Percentiles rank a stretch among this genome's conserved stretches.
phyloP scores from a whole-genome alignment of 2,797 vertebrate genomes.

The Epinephelus coioides region DNA sequence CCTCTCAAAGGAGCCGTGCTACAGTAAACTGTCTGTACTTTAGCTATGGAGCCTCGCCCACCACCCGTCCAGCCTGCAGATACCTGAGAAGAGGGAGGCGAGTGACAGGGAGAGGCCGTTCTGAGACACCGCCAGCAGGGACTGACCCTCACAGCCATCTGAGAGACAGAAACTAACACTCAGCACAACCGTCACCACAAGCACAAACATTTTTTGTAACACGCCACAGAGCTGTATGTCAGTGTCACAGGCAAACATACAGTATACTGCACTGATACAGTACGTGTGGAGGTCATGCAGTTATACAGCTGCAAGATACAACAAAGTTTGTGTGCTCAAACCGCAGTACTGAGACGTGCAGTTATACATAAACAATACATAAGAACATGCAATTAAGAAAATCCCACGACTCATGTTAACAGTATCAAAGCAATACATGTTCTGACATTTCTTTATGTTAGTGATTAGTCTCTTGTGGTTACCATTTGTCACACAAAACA shows the following conservation, averaged over 20 bases:
- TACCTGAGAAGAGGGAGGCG: conserved; percentile 97
- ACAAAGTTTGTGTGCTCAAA: neutral
- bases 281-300: conserved; percentile 31
- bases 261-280: neutral
- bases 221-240: conserved; percentile 24
- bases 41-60: conserved; percentile 47
- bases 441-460: conserved; percentile 13
- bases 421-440: conserved; percentile 20
- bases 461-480: conserved; percentile 19
- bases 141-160: conserved; percentile 95
- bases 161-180: conserved; percentile 90
- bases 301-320: conserved; percentile 10
- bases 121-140: conserved; percentile 94
- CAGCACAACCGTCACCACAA: conserved; percentile 69
- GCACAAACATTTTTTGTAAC: conserved; percentile 58
- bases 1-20: conserved; percentile 21
- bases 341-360: conserved; percentile 1
- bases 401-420: conserved; percentile 26
- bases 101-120: conserved; percentile 93
- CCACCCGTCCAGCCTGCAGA: conserved; percentile 56
- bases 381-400: conserved; percentile 14
- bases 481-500: conserved; percentile 4
- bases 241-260: conserved; percentile 17
- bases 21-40: conserved; percentile 24
- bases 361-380: conserved; percentile 6